Percentiles rank a stretch among this genome's conserved stretches.
Evolutionary conservation across 64 coral and sea anemone genomes (phyloP).

Genomic region (Dendrophyllia cribrosa): DNA sequence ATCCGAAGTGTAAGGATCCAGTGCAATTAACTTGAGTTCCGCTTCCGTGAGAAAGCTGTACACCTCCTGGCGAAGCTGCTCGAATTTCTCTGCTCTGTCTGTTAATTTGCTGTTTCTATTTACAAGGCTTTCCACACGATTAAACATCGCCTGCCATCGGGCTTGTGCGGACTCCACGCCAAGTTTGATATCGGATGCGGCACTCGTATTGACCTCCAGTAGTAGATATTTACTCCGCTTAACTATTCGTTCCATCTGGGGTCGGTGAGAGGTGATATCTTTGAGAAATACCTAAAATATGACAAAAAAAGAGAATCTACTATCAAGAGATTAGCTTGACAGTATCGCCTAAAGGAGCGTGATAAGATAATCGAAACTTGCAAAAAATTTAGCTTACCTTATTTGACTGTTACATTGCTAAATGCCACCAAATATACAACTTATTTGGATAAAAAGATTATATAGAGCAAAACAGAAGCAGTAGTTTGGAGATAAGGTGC

Average conservation of each 20-base stretch:
- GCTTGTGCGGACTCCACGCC: slow-evolving; percentile 68
- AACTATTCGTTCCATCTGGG: slow-evolving; percentile 85
- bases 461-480: too few species aligned
- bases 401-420: too few species aligned
- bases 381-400: too few species aligned
- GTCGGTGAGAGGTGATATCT: slow-evolving; percentile 67
- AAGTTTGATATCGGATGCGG: slow-evolving; percentile 61
- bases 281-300: slow-evolving; percentile 68
- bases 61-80: slow-evolving; percentile 4
- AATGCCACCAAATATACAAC: too few species aligned
- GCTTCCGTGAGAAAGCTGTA: slow-evolving; percentile 44
- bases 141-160: slow-evolving; percentile 61
- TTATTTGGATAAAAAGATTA: too few species aligned
- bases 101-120: slow-evolving; percentile 70
- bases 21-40: slow-evolving; percentile 76
- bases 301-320: background rate
- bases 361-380: too few species aligned
- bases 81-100: slow-evolving; percentile 64
- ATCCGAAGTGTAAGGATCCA: slow-evolving; percentile 89
- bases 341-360: too few species aligned
- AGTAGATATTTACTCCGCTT: slow-evolving; percentile 83
- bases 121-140: slow-evolving; percentile 56
- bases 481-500: too few species aligned
- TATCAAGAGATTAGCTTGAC: too few species aligned
- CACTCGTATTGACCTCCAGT: slow-evolving; percentile 52